Percentiles rank a stretch among this genome's conserved stretches.
Evolutionary conservation across 2,888 invertebrate species (phyloP).

Genomic region (Apodemia mormo): DNA sequence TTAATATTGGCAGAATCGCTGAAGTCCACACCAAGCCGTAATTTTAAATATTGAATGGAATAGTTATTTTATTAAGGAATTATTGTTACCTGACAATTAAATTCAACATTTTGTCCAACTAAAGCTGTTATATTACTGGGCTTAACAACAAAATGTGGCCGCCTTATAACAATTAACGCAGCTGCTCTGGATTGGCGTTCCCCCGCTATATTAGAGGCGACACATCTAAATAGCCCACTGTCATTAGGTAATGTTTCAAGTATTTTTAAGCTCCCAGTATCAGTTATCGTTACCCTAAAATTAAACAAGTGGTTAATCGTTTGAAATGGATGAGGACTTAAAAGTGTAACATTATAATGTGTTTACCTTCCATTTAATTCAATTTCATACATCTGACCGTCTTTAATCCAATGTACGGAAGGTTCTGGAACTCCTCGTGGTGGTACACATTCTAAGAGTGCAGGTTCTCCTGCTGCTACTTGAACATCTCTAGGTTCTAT

Average conservation of each 20-base stretch:
- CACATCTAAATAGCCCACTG: conserved; percentile 94
- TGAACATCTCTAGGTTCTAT: conserved; percentile 94
- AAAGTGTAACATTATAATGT: background rate
- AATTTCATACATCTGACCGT: conserved; percentile 83
- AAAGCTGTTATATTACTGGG: conserved; percentile 92
- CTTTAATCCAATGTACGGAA: conserved; percentile 94
- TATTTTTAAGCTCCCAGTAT: conserved; percentile 95
- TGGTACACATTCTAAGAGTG: conserved; percentile 91
- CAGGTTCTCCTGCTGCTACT: conserved; percentile 96
- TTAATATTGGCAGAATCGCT: conserved; percentile 22
- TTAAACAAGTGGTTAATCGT: background rate
- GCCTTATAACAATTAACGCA: conserved; percentile 91
- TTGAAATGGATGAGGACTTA: background rate
- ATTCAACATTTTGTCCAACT: conserved; percentile 91
- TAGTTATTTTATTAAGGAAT: background rate
- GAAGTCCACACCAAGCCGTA: background rate
- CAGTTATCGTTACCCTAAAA: conserved; percentile 88
- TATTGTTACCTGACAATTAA: conserved; percentile 86
- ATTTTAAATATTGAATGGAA: background rate
- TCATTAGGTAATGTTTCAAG: conserved; percentile 93
- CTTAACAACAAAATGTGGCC: conserved; percentile 91
- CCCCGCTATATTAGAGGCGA: conserved; percentile 95
- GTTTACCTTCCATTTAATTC: conserved; percentile 84
- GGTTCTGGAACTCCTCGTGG: conserved; percentile 98
- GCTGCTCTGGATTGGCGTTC: conserved; percentile 91